A percentile compares a stretch with the other conserved stretches of the same genome.
These are phyloP conservation scores for Calidris pugnax DNA, from an alignment of 2,113 vertebrate genomes.

Conservation along the genomic window DNA sequence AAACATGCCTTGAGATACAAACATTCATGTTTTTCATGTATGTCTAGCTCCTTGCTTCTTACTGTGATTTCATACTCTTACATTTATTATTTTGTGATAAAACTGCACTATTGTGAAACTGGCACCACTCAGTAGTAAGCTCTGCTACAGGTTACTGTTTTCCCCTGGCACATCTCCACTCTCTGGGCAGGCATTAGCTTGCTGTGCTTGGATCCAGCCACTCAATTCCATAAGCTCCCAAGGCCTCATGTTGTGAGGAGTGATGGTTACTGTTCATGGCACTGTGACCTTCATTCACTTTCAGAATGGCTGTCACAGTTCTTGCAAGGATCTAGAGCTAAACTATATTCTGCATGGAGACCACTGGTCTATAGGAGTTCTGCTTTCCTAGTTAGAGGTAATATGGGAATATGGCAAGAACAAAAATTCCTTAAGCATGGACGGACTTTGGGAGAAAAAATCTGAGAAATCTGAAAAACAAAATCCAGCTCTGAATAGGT, in stretches of 20 bases:
- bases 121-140: neutral
- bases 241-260: neutral
- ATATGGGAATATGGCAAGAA: neutral
- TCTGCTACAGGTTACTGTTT: neutral
- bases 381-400: neutral
- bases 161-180: fast-evolving
- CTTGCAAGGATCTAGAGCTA: neutral
- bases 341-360: neutral
- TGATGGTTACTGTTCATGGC: neutral
- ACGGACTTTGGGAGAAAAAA: neutral
- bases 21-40: neutral
- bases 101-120: neutral
- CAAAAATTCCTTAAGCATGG: neutral
- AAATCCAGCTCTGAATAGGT: neutral
- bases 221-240: neutral
- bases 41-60: neutral
- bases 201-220: neutral
- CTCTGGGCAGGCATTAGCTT: neutral
- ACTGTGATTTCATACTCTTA: neutral
- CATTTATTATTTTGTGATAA: neutral
- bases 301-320: neutral
- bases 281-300: neutral
- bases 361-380: neutral
- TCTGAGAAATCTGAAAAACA: neutral
- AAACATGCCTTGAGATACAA: neutral